Percentiles rank a stretch among this genome's conserved stretches.
These are phyloP conservation scores for Chloroceryle amazona DNA, from an alignment of 2,797 vertebrate genomes.

Conservation along the genomic window DNA sequence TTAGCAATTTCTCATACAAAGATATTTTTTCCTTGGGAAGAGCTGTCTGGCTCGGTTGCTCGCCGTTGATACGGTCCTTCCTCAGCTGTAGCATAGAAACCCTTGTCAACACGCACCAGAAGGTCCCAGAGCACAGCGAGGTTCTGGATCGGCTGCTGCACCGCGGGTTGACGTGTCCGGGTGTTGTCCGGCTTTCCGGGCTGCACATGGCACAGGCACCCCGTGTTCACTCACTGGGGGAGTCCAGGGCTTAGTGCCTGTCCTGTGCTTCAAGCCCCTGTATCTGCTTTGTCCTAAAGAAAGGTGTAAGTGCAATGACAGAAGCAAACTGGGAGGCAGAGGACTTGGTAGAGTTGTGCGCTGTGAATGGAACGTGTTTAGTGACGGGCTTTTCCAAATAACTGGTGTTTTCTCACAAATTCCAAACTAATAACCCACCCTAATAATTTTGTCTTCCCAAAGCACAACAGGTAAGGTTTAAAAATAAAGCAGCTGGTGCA, in stretches of 20 bases:
- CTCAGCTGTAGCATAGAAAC: constrained; percentile 6
- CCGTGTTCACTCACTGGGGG: not conserved
- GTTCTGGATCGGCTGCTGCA: constrained; percentile 31
- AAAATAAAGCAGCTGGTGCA: constrained; percentile 42
- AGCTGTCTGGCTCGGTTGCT: not conserved
- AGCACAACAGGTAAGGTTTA: not conserved
- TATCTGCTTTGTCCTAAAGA: not conserved
- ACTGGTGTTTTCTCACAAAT: not conserved
- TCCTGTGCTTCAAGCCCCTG: not conserved
- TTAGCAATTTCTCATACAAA: not conserved
- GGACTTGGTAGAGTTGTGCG: not conserved
- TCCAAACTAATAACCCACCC: not conserved
- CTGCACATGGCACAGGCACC: accelerated
- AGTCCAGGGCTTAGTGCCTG: not conserved
- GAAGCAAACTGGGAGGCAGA: not conserved
- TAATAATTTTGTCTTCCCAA: not conserved
- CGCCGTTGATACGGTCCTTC: not conserved
- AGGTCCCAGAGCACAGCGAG: constrained; percentile 12
- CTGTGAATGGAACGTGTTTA: not conserved
- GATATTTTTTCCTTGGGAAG: not conserved
- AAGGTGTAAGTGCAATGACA: not conserved
- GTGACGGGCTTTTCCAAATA: not conserved
- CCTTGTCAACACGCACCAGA: not conserved
- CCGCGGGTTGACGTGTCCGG: not conserved
- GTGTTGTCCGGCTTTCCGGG: constrained; percentile 39